Conservation (phyloP, 2,113 vertebrate genomes). For the Phaetusa simplex region DNA sequence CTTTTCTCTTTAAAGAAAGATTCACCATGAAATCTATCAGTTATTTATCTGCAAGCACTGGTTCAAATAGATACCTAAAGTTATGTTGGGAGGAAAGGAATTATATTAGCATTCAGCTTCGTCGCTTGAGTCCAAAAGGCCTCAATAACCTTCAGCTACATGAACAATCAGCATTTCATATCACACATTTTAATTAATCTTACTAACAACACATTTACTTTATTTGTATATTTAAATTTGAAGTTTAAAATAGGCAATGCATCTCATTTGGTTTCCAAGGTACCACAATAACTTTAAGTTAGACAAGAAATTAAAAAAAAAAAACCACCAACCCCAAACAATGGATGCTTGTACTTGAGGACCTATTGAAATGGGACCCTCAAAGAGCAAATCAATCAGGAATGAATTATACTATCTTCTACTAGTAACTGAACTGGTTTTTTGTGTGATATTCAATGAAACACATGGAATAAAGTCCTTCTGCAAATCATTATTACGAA, state of each 20-base stretch:
- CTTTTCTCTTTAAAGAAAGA: neutral
- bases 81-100: neutral
- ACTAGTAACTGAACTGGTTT: neutral
- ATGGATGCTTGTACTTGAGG: neutral
- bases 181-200: neutral
- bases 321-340: rapidly evolving
- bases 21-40: neutral
- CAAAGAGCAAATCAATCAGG: neutral
- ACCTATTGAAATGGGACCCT: neutral
- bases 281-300: neutral
- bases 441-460: neutral
- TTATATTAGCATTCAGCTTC: neutral
- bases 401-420: neutral
- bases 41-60: neutral
- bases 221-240: neutral
- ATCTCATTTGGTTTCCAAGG: neutral
- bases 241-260: neutral
- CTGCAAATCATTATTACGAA: neutral
- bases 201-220: neutral
- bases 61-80: neutral
- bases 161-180: neutral
- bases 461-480: neutral
- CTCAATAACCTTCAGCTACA: neutral
- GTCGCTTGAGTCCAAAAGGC: neutral
- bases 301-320: neutral